Conservation (phyloP, 2,888 invertebrate genomes). For the Acronicta aceris region DNA sequence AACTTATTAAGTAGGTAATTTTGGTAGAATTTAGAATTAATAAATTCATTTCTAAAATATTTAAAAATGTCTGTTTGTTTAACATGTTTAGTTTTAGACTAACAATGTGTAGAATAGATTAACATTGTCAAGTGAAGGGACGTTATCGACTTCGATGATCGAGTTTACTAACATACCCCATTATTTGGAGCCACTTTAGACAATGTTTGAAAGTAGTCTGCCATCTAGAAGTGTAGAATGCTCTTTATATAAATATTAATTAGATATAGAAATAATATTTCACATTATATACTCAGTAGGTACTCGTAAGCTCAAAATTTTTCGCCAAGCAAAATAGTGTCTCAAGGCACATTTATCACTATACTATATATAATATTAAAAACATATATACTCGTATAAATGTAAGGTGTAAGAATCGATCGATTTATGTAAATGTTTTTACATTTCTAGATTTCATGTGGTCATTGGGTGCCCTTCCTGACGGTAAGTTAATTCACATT, state of each 20-base stretch:
- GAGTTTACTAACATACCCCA: conserved; percentile 83
- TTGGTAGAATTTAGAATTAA: conserved; percentile 85
- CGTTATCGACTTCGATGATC: conserved; percentile 69
- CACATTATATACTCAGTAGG: conserved; percentile 71
- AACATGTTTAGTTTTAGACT: conserved; percentile 89
- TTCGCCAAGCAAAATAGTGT: conserved; percentile 89
- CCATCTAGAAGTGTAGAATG: conserved; percentile 75
- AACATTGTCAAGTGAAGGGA: conserved; percentile 76
- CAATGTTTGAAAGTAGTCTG: conserved; percentile 76
- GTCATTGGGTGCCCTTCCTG: conserved; percentile 99
- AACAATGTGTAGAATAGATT: conserved; percentile 88
- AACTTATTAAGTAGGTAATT: conserved; percentile 82
- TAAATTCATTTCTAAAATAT: conserved; percentile 88
- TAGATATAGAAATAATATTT: conserved; percentile 69
- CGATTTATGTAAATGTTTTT: conserved; percentile 90
- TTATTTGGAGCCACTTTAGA: conserved; percentile 73
- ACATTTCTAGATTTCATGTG: conserved; percentile 98
- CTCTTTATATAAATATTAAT: conserved; percentile 72
- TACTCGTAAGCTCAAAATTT: conserved; percentile 72
- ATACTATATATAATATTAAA: conserved; percentile 69
- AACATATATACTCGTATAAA: conserved; percentile 67
- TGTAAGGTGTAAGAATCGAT: conserved; percentile 85
- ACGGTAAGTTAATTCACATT: conserved; percentile 93
- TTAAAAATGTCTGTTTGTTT: conserved; percentile 88
- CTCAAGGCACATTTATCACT: conserved; percentile 80